Evolutionary conservation across 2,888 invertebrate genomes (phyloP), one percentile per base, ranked within the genome.

Genomic region (Lissonota sp.): DNA sequence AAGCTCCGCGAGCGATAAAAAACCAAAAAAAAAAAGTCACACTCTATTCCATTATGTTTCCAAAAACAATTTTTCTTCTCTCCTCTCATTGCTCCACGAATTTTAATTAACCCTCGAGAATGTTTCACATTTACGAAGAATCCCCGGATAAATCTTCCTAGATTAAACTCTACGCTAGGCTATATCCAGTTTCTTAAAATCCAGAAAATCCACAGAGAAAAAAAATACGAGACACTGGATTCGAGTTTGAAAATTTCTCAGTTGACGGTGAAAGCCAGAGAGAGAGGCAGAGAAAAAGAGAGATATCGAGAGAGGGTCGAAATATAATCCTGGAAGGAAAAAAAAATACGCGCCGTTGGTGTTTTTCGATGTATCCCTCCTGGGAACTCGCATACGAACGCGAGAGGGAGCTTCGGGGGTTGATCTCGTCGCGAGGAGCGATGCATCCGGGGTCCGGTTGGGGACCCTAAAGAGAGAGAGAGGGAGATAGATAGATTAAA

Each of bases 401-500:
- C 60, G 42, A 6, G 42, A 71, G 63, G 26, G 26, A 55, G 53
- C 26, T 26, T 26, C 26, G 26, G 26, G 26, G 26, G 26, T 26
- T 26, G 26, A 26, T 26, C 12, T 58, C 4, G 39, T 62, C 40
- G 57, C 60, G 53, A 42, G 44, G 63, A 82, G 58, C 66, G 72
- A 66, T 74, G 79, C 73, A 84, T 84, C 84, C 84, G 81, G 81
- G 80, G 82, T 82, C 84, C 83, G 83, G 83, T 83, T 83, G 78
- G 80, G 26, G 60, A 80, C 78, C 60, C 70, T 44, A 46, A 37
- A 67, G 67, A 44, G 42, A 77, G 75, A 67, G 53, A 53, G 53
- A 26, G 44, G 4, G 44, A 66, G 14, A n/a, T 40, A 44, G 53
- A 57, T 37, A 84, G 79, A 78, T 79, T 83, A 83, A 80, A 26